These are phyloP conservation scores for Bufo bufo DNA, from an alignment of 2,113 vertebrate genomes.

Conservation along the genomic window DNA sequence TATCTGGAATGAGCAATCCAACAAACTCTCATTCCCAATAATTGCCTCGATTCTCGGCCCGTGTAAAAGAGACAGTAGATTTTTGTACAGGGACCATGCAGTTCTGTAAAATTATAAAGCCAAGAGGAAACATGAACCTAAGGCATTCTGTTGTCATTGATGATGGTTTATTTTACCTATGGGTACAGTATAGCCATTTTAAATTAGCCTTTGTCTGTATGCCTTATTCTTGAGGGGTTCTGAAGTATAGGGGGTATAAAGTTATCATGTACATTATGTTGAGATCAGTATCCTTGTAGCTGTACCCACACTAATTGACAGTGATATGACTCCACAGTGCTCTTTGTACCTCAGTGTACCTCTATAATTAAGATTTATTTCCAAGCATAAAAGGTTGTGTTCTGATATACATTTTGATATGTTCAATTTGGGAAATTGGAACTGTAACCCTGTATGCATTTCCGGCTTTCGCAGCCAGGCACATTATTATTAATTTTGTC, in stretches of 20 bases:
- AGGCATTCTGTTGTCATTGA: neutral
- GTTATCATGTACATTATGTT: neutral
- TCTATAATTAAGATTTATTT: slow-evolving; percentile 20
- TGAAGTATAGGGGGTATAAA: neutral
- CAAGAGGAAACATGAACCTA: neutral
- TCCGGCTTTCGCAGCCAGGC: too few relatives aligned
- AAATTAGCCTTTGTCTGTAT: neutral
- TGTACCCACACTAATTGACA: slow-evolving; percentile 12
- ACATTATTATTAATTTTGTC: too few relatives aligned
- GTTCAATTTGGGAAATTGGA: neutral
- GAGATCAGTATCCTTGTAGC: neutral
- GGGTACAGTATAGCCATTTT: neutral
- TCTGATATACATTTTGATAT: neutral
- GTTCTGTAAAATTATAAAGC: neutral
- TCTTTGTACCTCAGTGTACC: neutral
- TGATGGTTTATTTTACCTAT: neutral
- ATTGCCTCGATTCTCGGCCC: too few relatives aligned
- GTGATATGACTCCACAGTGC: neutral
- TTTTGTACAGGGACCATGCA: neutral
- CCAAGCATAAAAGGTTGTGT: neutral
- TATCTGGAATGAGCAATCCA: too few relatives aligned
- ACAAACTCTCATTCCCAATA: too few relatives aligned
- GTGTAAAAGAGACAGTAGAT: too few relatives aligned
- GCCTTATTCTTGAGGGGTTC: neutral
- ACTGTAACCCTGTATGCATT: neutral